A percentile compares a stretch with the other conserved stretches of the same genome.
Evolutionary conservation across 2,888 invertebrate genomes (phyloP).

Genomic region (Fissipunctia ypsillon): DNA sequence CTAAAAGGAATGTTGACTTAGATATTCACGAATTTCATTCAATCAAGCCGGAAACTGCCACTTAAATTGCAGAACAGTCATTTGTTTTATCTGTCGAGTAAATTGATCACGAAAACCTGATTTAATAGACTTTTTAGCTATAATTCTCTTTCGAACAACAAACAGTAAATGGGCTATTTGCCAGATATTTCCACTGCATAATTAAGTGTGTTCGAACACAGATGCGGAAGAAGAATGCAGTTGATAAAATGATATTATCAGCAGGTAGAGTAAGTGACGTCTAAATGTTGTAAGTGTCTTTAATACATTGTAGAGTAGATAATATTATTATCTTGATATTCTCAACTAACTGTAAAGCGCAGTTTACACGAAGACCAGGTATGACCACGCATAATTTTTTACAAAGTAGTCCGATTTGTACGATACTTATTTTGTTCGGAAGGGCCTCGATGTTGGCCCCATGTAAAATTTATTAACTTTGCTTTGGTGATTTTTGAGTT

Average conservation of each 20-base stretch:
- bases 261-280: background rate
- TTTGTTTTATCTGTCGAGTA: slow-evolving; percentile 15
- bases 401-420: too few species aligned
- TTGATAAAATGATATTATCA: slow-evolving; percentile 5
- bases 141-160: slow-evolving; percentile 13
- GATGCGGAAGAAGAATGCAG: background rate
- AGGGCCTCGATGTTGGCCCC: too few species aligned
- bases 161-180: slow-evolving; percentile 33
- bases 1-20: slow-evolving; percentile 16
- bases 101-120: slow-evolving; percentile 13
- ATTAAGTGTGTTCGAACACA: slow-evolving; percentile 1
- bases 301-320: background rate
- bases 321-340: background rate
- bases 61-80: background rate
- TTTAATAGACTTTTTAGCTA: slow-evolving; percentile 7
- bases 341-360: background rate
- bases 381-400: too few species aligned
- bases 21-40: slow-evolving; percentile 7
- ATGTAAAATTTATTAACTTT: too few species aligned
- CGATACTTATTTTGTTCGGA: too few species aligned
- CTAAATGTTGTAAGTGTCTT: background rate
- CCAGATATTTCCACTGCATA: slow-evolving; percentile 12
- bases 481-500: too few species aligned
- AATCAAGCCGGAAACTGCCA: background rate
- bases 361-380: too few species aligned